Base-by-base conservation (phyloP, 1,140 invertebrate genomes). In the Aphaenogaster floridana region DNA sequence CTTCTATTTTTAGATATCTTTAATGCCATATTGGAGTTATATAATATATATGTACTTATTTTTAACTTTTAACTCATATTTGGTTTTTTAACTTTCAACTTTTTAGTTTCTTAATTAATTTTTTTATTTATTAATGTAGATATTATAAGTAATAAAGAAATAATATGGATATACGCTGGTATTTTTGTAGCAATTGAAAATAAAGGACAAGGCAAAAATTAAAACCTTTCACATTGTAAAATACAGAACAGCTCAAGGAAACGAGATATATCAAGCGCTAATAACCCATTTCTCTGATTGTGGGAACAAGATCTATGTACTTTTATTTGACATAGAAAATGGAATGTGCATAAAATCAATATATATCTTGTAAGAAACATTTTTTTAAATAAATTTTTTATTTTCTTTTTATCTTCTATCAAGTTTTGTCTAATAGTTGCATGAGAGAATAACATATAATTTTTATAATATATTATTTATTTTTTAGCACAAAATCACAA, bases 221-320 rank as follows among this genome's bases (percentile, higher is more conserved):
- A 94, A 89, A 86, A 94, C 94, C 3, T 95, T 95, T 88, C 93
- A 95, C 48, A 92, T 95, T 72, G 77, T 95, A 13, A 89, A 92
- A 69, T 94, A 93, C 54, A 90, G 69, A 50, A 88, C 79, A 39
- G 13, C 54, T 50, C 91, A 89, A 66, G 86, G 86, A 66, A 92
- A 87, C 42, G 59, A 87, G 28, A 52, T 92, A 45, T 89, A 78
- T 3, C 92, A 93, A 86, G 92, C 90, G 7, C 66, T 95, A 34
- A 76, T 95, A 42, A 93, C 92, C 50, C 94, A 93, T 83, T 45
- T 93, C 52, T 72, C 86, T 0, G 87, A 93, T 34, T 52, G 86
- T 34, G 78, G 86, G 1, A 90, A 88, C 9, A 45, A 48, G 21
- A 94, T 95, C 64, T 86, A 91, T 64, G 21, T 95, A 57, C 83